Conservation (phyloP, 1,140 invertebrate genomes). For the Reticulitermes speratus region DNA sequence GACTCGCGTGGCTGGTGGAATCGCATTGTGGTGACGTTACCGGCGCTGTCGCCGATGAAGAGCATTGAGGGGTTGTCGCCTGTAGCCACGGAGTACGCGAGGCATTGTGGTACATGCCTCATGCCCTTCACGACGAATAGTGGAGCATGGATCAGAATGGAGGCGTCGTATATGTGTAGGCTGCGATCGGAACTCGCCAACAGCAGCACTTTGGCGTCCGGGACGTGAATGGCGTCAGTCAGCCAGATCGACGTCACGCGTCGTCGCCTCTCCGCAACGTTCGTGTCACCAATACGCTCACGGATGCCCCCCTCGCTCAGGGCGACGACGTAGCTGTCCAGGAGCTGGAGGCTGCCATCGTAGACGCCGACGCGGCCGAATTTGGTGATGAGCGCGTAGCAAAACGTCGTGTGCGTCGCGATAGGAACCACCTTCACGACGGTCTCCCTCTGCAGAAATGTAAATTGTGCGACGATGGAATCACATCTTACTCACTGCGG, state of each 20-base stretch:
- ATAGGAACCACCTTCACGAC: constrained; percentile 54
- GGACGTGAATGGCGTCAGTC: constrained; percentile 55
- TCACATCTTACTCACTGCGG: neutral
- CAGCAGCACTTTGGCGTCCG: constrained; percentile 51
- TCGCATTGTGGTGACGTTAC: constrained; percentile 47
- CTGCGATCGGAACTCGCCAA: constrained; percentile 54
- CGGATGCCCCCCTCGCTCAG: constrained; percentile 25
- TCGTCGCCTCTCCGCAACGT: neutral
- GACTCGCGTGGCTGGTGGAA: constrained; percentile 51
- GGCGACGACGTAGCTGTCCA: constrained; percentile 49
- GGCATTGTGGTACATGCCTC: constrained; percentile 46
- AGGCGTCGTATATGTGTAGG: constrained; percentile 53
- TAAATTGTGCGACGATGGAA: neutral
- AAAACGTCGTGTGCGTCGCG: constrained; percentile 53
- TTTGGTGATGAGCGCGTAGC: constrained; percentile 54
- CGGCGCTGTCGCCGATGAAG: constrained; percentile 51
- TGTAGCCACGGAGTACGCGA: neutral
- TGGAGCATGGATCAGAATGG: constrained; percentile 51
- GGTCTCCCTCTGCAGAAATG: constrained; percentile 50
- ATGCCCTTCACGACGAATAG: constrained; percentile 53
- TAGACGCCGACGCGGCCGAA: constrained; percentile 56
- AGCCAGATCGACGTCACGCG: constrained; percentile 49
- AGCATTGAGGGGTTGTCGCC: constrained; percentile 43
- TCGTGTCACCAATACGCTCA: neutral
- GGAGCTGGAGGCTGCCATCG: constrained; percentile 49